Evolutionary conservation across 1,140 invertebrate genomes (phyloP), one percentile per base, ranked within the genome.

Genomic region (Pogonomyrmex californicus): DNA sequence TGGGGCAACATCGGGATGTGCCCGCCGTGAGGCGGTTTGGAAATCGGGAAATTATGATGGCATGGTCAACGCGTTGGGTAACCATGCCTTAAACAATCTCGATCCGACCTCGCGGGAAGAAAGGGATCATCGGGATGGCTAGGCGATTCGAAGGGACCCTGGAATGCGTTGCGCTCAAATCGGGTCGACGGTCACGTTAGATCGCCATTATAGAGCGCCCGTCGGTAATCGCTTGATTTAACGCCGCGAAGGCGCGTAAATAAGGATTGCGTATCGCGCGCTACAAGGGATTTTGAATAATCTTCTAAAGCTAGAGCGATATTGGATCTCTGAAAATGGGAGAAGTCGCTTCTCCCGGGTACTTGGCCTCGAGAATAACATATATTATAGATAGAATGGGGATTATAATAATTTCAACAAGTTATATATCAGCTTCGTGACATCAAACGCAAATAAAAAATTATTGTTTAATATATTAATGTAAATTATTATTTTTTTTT

Each of bases 181-280:
- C 23, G 30, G 79, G 60, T 30, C 81, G 83, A 51, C 60, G 38
- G 38, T 63, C 77, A 44, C 41, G n/a, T 63, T 56, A 62, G 77
- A 75, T 54, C 54, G 23, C 9, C 38, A 17, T 78, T 79, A 65
- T 36, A 54, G 47, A 41, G n/a, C 51, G 49, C 23, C 51, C 51
- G 33, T 17, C 51, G 86, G 58, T 90, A 90, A 90, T 90, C 88
- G 77, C 44, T 78, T 90, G 86, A 90, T 90, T 90, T 90, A 88
- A 86, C 41, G 66, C 81, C 62, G 62, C 49, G 54, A 73, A 70
- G 79, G 36, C 68, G 86, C 86, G 86, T 90, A 90, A 90, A 90
- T 87, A 90, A 90, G 88, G 88, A 90, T 90, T 54, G 86, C 41
- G 51, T 38, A 44, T 38, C 47, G 33, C 33, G 44, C n/a, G 36